These are phyloP conservation scores for Andrena chrysosceles DNA, from an alignment of 2,888 invertebrate species.

Conservation along the genomic window DNA sequence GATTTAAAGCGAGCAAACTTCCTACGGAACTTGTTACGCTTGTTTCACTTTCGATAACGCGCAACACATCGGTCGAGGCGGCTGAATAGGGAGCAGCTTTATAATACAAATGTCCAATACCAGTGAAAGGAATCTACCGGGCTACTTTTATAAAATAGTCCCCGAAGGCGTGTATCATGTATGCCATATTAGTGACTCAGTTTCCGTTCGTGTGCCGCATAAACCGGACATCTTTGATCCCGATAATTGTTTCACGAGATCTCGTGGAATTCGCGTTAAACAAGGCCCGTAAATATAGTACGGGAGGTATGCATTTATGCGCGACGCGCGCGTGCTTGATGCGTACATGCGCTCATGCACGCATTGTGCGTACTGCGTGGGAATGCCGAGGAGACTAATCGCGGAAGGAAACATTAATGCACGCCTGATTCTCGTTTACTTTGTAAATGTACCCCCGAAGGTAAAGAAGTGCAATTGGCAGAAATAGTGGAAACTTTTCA, in stretches of 20 bases:
- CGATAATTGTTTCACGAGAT: constrained; percentile 23
- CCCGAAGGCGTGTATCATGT: constrained; percentile 7
- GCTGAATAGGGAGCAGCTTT: constrained; percentile 26
- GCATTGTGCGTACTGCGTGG: constrained; percentile 61
- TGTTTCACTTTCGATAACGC: constrained; percentile 55
- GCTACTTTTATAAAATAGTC: constrained; percentile 37
- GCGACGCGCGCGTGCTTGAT: constrained; percentile 52
- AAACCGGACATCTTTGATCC: constrained; percentile 42
- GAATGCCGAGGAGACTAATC: constrained; percentile 44
- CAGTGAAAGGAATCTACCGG: constrained; percentile 29
- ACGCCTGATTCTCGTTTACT: background rate
- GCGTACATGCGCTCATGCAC: constrained; percentile 51
- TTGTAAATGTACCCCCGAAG: background rate
- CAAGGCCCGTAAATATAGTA: constrained; percentile 54
- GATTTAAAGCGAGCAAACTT: constrained; percentile 43
- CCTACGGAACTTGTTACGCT: constrained; percentile 45
- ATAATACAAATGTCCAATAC: constrained; percentile 19
- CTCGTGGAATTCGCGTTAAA: constrained; percentile 34
- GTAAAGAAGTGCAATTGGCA: background rate
- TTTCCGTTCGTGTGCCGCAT: constrained; percentile 20
- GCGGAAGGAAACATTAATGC: constrained; percentile 13
- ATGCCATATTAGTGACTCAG: constrained; percentile 16
- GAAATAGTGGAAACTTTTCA: constrained; percentile 19
- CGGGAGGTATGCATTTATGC: constrained; percentile 53
- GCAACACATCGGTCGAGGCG: constrained; percentile 21